phyloP scores from a whole-genome alignment of 2,888 invertebrate genomes.

The Dryobota labecula region DNA sequence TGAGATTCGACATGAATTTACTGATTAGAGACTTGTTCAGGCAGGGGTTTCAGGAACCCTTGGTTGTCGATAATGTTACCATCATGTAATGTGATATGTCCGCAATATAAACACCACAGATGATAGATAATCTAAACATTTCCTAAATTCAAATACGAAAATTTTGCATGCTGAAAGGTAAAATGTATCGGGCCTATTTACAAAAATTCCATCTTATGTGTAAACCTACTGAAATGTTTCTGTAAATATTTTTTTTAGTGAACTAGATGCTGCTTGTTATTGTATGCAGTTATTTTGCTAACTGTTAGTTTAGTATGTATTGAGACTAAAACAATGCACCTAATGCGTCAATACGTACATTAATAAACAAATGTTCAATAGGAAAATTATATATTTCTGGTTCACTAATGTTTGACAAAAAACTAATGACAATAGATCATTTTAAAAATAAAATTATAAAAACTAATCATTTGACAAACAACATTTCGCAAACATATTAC shows the following conservation, averaged over 20 bases:
- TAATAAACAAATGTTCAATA: slow-evolving; percentile 13
- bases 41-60: slow-evolving; percentile 12
- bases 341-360: slow-evolving; percentile 12
- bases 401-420: too few relatives aligned
- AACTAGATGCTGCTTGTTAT: background rate
- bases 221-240: background rate
- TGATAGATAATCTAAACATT: too few relatives aligned
- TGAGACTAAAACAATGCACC: background rate
- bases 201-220: too few relatives aligned
- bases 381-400: too few relatives aligned
- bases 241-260: background rate
- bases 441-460: too few relatives aligned
- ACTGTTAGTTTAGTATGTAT: slow-evolving; percentile 7
- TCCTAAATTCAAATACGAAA: too few relatives aligned
- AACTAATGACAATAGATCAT: too few relatives aligned
- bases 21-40: background rate
- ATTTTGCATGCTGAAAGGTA: too few relatives aligned
- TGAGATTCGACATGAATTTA: slow-evolving; percentile 13
- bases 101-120: too few relatives aligned
- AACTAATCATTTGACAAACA: too few relatives aligned
- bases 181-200: too few relatives aligned
- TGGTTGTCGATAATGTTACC: background rate
- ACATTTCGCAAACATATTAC: too few relatives aligned
- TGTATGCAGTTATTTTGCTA: slow-evolving; percentile 12
- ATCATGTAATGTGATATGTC: background rate